Evolutionary conservation across 2,888 invertebrate species (phyloP).

Genomic region (Schizotus pectinicornis): DNA sequence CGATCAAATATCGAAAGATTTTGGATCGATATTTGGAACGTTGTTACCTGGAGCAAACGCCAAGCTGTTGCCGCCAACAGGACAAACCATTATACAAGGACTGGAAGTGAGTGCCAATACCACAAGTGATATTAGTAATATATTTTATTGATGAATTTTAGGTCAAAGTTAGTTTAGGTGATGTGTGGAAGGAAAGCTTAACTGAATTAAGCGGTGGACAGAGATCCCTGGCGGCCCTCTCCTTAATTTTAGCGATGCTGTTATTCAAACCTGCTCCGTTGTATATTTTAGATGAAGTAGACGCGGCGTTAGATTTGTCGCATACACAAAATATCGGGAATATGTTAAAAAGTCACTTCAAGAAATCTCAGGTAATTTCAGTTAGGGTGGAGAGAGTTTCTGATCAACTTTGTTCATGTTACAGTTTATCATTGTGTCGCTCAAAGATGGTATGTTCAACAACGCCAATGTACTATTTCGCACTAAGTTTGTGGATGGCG

Average conservation of each 20-base stretch:
- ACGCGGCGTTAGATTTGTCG: constrained; percentile 95
- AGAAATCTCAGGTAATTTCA: constrained; percentile 75
- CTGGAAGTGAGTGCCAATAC: constrained; percentile 69
- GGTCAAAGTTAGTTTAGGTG: constrained; percentile 89
- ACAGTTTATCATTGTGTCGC: constrained; percentile 96
- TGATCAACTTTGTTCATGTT: constrained; percentile 48
- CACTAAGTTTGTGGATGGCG: constrained; percentile 93
- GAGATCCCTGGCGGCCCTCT: constrained; percentile 93
- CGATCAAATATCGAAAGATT: constrained; percentile 88
- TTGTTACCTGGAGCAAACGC: constrained; percentile 91
- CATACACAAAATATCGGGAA: constrained; percentile 99
- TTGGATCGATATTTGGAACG: constrained; percentile 91
- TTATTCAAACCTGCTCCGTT: constrained; percentile 97
- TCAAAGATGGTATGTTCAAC: constrained; percentile 99
- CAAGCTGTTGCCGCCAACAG: constrained; percentile 78
- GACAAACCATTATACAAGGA: constrained; percentile 79
- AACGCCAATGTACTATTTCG: constrained; percentile 97
- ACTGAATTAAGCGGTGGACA: constrained; percentile 97
- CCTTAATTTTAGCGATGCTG: constrained; percentile 94
- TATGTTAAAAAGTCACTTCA: constrained; percentile 91
- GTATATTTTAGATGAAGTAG: constrained; percentile 98
- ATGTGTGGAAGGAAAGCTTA: constrained; percentile 94
- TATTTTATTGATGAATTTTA: constrained; percentile 42
- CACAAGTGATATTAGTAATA: constrained; percentile 1
- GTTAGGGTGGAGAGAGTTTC: no score